Conservation (phyloP, 2,888 invertebrate genomes). For the Andrena flavipes region DNA sequence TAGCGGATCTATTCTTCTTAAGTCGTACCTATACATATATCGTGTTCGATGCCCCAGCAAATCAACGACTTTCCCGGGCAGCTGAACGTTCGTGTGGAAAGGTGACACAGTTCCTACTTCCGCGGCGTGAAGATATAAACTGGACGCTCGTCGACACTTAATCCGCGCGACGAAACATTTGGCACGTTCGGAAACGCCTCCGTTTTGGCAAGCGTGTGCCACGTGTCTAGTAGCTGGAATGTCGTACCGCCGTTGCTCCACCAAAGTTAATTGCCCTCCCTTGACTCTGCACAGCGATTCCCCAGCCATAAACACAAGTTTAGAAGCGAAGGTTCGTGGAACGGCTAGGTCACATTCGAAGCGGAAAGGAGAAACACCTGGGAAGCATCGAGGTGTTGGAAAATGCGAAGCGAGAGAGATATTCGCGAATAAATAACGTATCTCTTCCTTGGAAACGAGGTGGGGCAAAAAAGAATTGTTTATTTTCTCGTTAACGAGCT, state of each 20-base stretch:
- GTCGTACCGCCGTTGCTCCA: background rate
- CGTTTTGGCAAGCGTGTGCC: conserved; percentile 21
- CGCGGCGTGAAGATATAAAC: conserved; percentile 17
- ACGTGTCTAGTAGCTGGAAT: conserved; percentile 39
- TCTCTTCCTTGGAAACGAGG: background rate
- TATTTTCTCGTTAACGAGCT: conserved; percentile 2
- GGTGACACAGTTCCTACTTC: conserved; percentile 2
- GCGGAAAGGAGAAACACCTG: background rate
- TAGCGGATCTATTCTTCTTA: too few species aligned
- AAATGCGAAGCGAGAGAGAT: background rate
- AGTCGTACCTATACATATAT: too few species aligned
- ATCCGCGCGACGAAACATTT: conserved; percentile 43
- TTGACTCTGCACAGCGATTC: conserved; percentile 4
- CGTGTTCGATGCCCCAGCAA: too few species aligned
- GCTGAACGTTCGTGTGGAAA: background rate
- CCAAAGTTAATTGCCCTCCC: conserved; percentile 32
- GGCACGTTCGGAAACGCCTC: conserved; percentile 36
- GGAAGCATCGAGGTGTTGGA: background rate
- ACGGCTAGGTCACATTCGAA: background rate
- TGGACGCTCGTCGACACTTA: background rate
- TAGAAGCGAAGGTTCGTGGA: conserved; percentile 17
- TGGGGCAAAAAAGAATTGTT: background rate
- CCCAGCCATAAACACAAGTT: background rate
- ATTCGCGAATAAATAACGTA: background rate
- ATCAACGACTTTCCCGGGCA: too few species aligned